Conservation (phyloP, 2,797 vertebrate genomes). For the Acanthiza pusilla region DNA sequence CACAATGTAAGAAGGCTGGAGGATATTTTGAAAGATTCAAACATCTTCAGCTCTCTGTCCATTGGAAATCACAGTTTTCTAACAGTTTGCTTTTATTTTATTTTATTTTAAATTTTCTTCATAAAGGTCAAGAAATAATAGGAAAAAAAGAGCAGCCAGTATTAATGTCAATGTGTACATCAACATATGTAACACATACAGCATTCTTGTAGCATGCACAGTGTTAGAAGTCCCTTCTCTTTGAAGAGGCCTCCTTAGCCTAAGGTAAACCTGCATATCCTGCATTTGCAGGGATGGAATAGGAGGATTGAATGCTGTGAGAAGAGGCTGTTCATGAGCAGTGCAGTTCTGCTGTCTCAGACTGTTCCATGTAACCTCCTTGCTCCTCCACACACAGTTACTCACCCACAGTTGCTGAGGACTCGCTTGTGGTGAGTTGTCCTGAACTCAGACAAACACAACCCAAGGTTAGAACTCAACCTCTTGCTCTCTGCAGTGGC, state of each 20-base stretch:
- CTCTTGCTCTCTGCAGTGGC: background rate
- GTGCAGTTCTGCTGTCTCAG: background rate
- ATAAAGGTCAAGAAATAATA: background rate
- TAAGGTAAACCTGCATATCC: background rate
- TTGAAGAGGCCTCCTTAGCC: background rate
- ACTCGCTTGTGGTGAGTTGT: background rate
- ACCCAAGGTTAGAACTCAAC: background rate
- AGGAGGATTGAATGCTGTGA: accelerated
- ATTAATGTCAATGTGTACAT: background rate
- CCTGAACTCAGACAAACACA: background rate
- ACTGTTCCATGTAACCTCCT: background rate
- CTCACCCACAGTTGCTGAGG: conserved; percentile 1
- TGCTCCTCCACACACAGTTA: background rate
- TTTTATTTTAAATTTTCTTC: no score
- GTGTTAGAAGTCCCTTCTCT: background rate
- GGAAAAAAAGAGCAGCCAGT: background rate
- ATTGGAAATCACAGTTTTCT: background rate
- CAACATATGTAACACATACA: background rate
- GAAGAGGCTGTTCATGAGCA: background rate
- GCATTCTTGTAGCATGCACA: background rate
- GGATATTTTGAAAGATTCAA: background rate
- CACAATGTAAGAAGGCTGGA: background rate
- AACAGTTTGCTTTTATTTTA: no score
- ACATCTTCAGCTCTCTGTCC: background rate
- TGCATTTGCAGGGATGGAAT: background rate